These are phyloP conservation scores for Carposina sasakii DNA, from an alignment of 1,140 invertebrate species.

Conservation along the genomic window DNA sequence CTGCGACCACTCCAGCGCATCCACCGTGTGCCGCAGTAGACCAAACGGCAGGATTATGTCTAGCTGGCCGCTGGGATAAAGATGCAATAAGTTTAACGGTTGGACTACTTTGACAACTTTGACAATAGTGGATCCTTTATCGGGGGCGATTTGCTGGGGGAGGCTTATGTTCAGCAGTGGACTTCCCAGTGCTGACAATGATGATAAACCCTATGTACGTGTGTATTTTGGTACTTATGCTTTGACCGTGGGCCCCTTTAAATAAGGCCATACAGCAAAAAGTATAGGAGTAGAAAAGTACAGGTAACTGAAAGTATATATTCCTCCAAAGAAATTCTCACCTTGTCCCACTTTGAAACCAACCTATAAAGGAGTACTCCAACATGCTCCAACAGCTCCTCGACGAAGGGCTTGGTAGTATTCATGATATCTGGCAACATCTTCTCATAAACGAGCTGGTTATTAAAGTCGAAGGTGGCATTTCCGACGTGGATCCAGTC, in stretches of 20 bases:
- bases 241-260: too few species aligned
- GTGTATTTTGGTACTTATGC: too few species aligned
- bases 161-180: too few species aligned
- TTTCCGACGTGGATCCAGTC: constrained; percentile 71
- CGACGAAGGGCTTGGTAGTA: constrained; percentile 79
- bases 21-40: constrained; percentile 78
- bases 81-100: constrained; percentile 2
- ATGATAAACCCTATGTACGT: too few species aligned
- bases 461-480: constrained; percentile 39
- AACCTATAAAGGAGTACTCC: constrained; percentile 63
- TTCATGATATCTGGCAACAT: constrained; percentile 82
- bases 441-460: constrained; percentile 73
- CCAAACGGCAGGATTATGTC: constrained; percentile 86
- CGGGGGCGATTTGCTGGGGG: too few species aligned
- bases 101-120: not conserved
- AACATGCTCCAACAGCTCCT: constrained; percentile 75
- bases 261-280: too few species aligned
- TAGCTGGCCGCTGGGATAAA: constrained; percentile 84
- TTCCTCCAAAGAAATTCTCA: too few species aligned
- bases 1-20: constrained; percentile 75
- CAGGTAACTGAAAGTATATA: too few species aligned
- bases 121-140: too few species aligned
- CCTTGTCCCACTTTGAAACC: too few species aligned
- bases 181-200: too few species aligned
- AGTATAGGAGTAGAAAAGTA: too few species aligned